Conservation (phyloP, 2,797 vertebrate genomes). For the Syngnathus rostellatus region DNA sequence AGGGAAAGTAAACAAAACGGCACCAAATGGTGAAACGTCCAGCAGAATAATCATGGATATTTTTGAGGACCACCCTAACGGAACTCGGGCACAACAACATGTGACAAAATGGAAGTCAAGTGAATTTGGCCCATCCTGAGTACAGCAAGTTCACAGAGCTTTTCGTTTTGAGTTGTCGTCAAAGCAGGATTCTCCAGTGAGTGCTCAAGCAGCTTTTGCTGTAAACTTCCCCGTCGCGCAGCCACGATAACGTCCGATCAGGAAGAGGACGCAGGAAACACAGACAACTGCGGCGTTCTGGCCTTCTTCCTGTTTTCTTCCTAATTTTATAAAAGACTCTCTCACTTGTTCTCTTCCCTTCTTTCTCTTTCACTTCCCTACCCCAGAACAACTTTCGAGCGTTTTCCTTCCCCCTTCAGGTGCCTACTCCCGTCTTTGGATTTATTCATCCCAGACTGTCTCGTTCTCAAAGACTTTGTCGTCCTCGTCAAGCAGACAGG, state of each 20-base stretch:
- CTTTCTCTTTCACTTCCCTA: slow-evolving; percentile 63
- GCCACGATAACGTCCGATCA: slow-evolving; percentile 41
- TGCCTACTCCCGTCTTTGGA: slow-evolving; percentile 44
- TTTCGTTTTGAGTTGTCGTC: neutral
- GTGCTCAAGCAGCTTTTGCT: neutral
- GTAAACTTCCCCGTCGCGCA: slow-evolving; percentile 2
- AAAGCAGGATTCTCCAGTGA: neutral
- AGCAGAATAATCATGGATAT: neutral
- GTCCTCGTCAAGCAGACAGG: slow-evolving; percentile 56
- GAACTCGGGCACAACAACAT: too few relatives aligned
- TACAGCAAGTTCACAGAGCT: too few relatives aligned
- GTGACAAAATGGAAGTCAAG: too few relatives aligned
- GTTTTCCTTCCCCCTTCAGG: slow-evolving; percentile 49
- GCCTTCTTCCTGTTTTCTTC: slow-evolving; percentile 66
- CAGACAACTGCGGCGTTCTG: slow-evolving; percentile 52
- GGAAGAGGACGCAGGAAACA: slow-evolving; percentile 59
- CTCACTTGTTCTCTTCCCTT: slow-evolving; percentile 49
- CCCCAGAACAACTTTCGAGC: slow-evolving; percentile 32
- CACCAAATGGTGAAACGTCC: too few relatives aligned
- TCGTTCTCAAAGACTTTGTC: slow-evolving; percentile 30
- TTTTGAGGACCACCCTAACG: neutral
- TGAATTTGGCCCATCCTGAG: too few relatives aligned
- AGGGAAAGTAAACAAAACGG: too few relatives aligned
- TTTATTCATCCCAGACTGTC: slow-evolving; percentile 24
- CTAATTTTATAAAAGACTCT: slow-evolving; percentile 20